These are phyloP conservation scores for Pangasius macronema DNA, from an alignment of 2,797 vertebrate species.

Conservation along the genomic window DNA sequence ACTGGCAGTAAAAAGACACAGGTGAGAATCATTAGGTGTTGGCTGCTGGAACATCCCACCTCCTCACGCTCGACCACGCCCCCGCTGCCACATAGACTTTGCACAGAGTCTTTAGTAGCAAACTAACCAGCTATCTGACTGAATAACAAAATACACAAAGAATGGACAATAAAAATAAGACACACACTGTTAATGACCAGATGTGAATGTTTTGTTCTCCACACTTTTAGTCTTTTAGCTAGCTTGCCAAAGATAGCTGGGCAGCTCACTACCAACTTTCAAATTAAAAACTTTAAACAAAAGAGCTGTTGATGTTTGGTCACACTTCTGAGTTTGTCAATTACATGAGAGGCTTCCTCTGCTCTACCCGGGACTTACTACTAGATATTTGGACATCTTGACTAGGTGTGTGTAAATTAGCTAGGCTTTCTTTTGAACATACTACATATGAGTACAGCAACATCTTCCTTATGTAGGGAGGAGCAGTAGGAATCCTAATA, in stretches of 20 bases:
- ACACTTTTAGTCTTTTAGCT: not conserved
- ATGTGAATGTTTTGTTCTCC: not conserved
- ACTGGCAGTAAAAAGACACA: too few species aligned
- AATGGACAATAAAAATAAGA: not conserved
- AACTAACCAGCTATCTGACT: not conserved
- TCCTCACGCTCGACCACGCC: not conserved
- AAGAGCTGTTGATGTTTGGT: not conserved
- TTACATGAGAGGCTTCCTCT: not conserved
- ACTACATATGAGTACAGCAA: not conserved
- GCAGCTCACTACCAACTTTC: not conserved
- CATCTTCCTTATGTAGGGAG: slow-evolving; percentile 74
- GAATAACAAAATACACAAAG: not conserved
- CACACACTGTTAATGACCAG: not conserved
- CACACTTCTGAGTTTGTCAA: not conserved
- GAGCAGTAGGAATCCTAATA: slow-evolving; percentile 85
- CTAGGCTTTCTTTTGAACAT: not conserved
- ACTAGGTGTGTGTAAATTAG: not conserved
- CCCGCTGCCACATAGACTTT: not conserved
- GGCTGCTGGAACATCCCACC: not conserved
- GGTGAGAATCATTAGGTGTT: too few species aligned
- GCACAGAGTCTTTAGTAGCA: not conserved
- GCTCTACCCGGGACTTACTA: not conserved
- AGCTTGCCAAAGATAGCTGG: not conserved
- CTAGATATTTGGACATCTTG: not conserved
- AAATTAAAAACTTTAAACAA: not conserved